A percentile compares a stretch with the other conserved stretches of the same genome.
These are phyloP conservation scores for Eurytoma californica DNA, from an alignment of 2,888 invertebrate species.

Conservation along the genomic window DNA sequence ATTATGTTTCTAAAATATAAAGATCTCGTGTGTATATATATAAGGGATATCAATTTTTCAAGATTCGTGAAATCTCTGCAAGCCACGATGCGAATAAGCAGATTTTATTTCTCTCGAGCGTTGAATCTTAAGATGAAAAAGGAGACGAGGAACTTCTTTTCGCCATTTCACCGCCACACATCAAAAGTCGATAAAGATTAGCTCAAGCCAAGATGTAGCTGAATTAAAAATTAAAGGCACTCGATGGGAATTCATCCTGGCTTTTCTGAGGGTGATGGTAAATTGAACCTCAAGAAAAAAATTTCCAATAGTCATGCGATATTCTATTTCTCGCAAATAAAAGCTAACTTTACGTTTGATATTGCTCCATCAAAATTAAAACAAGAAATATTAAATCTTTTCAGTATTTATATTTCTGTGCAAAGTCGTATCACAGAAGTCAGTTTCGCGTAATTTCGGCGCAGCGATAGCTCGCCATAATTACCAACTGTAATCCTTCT, in stretches of 20 bases:
- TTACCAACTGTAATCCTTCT: slow-evolving; percentile 25
- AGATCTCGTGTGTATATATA: too few relatives aligned
- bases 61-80: neutral
- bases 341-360: neutral
- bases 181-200: slow-evolving; percentile 34
- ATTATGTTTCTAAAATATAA: too few relatives aligned
- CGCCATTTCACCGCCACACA: slow-evolving; percentile 10
- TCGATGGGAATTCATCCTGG: slow-evolving; percentile 61
- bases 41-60: too few relatives aligned
- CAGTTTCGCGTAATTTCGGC: neutral
- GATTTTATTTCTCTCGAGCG: neutral
- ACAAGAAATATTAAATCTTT: neutral
- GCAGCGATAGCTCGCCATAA: slow-evolving; percentile 4
- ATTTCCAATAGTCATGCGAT: neutral
- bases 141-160: slow-evolving; percentile 4
- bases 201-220: slow-evolving; percentile 17
- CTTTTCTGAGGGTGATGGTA: slow-evolving; percentile 38
- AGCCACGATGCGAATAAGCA: neutral
- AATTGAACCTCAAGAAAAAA: neutral
- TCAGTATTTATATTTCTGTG: neutral
- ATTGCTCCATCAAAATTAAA: too few relatives aligned
- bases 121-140: slow-evolving; percentile 23
- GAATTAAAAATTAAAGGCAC: slow-evolving; percentile 61
- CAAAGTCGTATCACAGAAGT: neutral
- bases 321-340: neutral